Percentiles rank a stretch among this genome's conserved stretches.
Evolutionary conservation across 2,797 vertebrate species (phyloP).

Genomic region (Artibeus jamaicensis): DNA sequence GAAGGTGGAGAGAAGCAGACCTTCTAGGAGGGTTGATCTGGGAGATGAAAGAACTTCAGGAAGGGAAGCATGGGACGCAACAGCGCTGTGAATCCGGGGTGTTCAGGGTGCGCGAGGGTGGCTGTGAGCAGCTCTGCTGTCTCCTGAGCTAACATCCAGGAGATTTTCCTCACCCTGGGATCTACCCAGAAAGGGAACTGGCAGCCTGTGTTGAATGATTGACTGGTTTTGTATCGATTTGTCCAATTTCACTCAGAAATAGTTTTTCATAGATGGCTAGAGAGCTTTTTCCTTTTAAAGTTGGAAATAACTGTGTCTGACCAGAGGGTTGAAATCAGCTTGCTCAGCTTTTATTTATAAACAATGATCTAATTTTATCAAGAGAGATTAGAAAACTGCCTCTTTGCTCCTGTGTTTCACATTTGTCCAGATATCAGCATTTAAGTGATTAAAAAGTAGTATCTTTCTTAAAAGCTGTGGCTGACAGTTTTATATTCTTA

Average conservation of each 20-base stretch:
- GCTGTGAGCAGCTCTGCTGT: background rate
- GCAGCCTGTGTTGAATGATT: background rate
- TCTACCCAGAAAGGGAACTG: background rate
- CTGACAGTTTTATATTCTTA: background rate
- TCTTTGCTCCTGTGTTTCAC: background rate
- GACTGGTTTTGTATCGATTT: background rate
- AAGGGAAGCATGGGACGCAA: background rate
- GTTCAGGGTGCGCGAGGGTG: background rate
- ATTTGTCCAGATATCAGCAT: background rate
- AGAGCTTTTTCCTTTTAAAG: conserved; percentile 26
- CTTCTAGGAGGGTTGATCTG: background rate
- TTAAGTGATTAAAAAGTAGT: background rate
- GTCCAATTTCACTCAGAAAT: background rate
- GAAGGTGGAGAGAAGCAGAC: background rate
- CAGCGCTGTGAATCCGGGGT: background rate
- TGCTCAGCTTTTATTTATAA: background rate
- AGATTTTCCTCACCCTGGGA: background rate
- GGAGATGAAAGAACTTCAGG: background rate
- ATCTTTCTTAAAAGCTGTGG: background rate
- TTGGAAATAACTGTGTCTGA: background rate
- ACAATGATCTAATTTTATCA: background rate
- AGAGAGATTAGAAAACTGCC: background rate
- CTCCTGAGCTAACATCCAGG: background rate
- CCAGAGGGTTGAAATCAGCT: background rate
- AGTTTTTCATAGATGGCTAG: background rate